Evolutionary conservation across 2,797 vertebrate genomes (phyloP).

Genomic region (Sphenodon punctatus): DNA sequence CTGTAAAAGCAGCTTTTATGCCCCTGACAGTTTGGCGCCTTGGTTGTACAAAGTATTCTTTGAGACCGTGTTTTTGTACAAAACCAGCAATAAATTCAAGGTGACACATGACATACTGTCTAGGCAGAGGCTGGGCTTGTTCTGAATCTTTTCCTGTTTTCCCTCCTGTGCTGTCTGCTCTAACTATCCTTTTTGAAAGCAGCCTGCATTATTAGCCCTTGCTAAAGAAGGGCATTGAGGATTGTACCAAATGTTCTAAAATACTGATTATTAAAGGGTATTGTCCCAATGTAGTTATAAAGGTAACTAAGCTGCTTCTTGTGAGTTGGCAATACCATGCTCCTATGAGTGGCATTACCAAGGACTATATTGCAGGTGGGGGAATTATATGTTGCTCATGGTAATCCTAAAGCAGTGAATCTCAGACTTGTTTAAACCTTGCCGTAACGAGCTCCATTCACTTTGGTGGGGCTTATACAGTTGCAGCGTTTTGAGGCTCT

Average conservation of each 20-base stretch:
- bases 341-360: background rate
- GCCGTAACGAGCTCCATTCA: too few species aligned
- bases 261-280: too few species aligned
- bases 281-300: background rate
- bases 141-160: background rate
- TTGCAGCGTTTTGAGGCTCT: too few species aligned
- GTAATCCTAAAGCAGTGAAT: background rate
- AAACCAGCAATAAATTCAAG: background rate
- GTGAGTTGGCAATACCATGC: background rate
- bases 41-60: background rate
- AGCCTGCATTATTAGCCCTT: background rate
- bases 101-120: background rate
- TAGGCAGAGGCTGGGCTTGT: background rate
- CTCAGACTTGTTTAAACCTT: background rate
- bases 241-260: too few species aligned
- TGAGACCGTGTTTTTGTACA: background rate
- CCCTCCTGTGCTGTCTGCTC: background rate
- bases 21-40: background rate
- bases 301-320: background rate
- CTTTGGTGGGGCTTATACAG: too few species aligned
- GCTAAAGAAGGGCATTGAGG: background rate
- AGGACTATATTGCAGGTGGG: background rate
- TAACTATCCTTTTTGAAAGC: background rate
- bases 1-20: background rate
- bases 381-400: too few species aligned